Evolutionary conservation across 2,113 vertebrate genomes (phyloP).

Genomic region (Protobothrops mucrosquamatus): DNA sequence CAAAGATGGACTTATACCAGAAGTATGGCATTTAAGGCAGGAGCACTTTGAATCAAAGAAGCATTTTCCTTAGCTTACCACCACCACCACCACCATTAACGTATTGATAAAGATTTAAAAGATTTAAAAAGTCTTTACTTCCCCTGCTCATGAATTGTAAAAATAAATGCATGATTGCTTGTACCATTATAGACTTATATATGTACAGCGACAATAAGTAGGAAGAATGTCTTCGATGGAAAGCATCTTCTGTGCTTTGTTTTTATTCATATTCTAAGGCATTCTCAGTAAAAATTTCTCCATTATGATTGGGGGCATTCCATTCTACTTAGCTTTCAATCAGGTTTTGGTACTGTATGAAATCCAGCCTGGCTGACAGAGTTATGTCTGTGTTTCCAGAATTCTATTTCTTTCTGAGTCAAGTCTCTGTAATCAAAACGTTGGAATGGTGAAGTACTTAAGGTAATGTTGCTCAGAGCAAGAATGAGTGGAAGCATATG

Average conservation of each 20-base stretch:
- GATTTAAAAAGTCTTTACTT: neutral
- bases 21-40: neutral
- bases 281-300: neutral
- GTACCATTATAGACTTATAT: neutral
- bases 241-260: neutral
- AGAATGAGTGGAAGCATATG: conserved; percentile 55
- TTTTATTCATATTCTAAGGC: neutral
- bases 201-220: neutral
- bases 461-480: conserved; percentile 50
- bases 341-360: conserved; percentile 41
- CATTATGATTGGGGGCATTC: conserved; percentile 26
- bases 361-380: conserved; percentile 45
- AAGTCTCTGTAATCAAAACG: conserved; percentile 48
- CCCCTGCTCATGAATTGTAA: neutral
- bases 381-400: conserved; percentile 37
- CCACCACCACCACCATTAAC: neutral
- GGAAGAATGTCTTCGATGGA: neutral
- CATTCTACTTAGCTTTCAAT: conserved; percentile 21
- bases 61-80: neutral
- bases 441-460: conserved; percentile 38
- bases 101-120: neutral
- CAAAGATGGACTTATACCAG: neutral
- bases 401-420: conserved; percentile 47
- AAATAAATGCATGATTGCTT: neutral
- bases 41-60: neutral